Base-by-base conservation (phyloP, 2,113 vertebrate genomes). In the Microcebus jonahi region DNA sequence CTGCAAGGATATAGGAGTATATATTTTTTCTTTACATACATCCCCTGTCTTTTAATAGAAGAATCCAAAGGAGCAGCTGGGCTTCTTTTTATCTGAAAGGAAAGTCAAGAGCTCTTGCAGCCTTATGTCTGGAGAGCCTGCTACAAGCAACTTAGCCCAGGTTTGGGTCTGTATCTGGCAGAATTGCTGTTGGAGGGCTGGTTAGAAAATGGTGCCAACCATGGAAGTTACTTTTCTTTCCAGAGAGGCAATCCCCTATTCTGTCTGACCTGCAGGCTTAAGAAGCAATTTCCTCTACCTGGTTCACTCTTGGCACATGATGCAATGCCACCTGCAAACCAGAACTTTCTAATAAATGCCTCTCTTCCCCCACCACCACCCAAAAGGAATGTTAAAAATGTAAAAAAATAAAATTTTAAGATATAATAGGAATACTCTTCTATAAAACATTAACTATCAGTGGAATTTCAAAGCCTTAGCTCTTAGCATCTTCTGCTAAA, bases 271-370 rank as follows among this genome's bases (percentile, higher is more conserved):
- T 70, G 11, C 25, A 31, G 81, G 55, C 68, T 91, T 91, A 95
- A 86, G 36, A 87, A 94, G 42, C 77, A 91, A 20, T 87, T 98
- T 95, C 75, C 75, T 96, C 39, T 87, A 77, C 53, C 92, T 96
- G 75, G 21, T 57, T 91, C 65, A 76, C 21, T 87, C 59, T 95
- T 91, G 70, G 65, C 17, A 27, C 34, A 25, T 83, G 67, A 55
- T 27, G 63, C 45, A 85, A 61, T 53, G 21, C 65, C 70, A 90
- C 87, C 80, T 95, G 75, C 57, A 91, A 89, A 89, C 87, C 1
- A 12, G 53, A 95, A 82, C 68, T 80, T 94, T 93, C 27, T 93
- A 91, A 83, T 70, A 75, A 89, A 57, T 87, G 75, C 39, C 20
- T 71, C 1, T 36, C 23, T 5, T 36, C 20, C 27, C 11, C 9